Percentiles rank a stretch among this genome's conserved stretches.
Conservation (phyloP, 2,888 invertebrate genomes). For the Nycteola revayana region DNA sequence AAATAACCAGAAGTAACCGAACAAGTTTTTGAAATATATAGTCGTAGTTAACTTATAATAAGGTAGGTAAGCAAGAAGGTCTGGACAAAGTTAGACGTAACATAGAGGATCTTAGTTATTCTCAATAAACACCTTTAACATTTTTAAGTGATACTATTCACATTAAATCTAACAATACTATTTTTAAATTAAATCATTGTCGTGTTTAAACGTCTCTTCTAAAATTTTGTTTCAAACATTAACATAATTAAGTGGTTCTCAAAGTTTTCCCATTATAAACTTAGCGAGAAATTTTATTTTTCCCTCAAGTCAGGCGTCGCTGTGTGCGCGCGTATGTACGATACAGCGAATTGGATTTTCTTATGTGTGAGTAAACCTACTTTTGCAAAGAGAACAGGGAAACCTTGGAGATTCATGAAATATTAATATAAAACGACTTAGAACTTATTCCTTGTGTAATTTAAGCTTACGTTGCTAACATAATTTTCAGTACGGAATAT, state of each 20-base stretch:
- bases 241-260: constrained; percentile 83
- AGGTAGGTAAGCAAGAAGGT: too few species aligned
- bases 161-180: constrained; percentile 22
- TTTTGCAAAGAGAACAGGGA: constrained; percentile 76
- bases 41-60: too few species aligned
- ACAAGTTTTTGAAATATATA: too few species aligned
- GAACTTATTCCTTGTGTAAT: constrained; percentile 61
- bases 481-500: constrained; percentile 34
- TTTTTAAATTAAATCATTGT: constrained; percentile 71
- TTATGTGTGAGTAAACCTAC: constrained; percentile 79
- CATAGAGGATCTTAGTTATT: too few species aligned
- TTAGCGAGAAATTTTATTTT: constrained; percentile 83
- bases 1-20: too few species aligned
- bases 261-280: constrained; percentile 83
- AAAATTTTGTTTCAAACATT: constrained; percentile 82
- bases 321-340: constrained; percentile 75
- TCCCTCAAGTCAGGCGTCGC: constrained; percentile 77
- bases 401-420: constrained; percentile 76
- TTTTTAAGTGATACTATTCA: too few species aligned
- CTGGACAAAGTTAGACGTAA: too few species aligned
- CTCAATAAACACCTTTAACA: too few species aligned
- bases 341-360: constrained; percentile 79
- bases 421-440: constrained; percentile 69
- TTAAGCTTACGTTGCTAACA: constrained; percentile 50
- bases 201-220: constrained; percentile 78